phyloP scores from a whole-genome alignment of 2,797 vertebrate genomes.

The Cercopithecus mitis region DNA sequence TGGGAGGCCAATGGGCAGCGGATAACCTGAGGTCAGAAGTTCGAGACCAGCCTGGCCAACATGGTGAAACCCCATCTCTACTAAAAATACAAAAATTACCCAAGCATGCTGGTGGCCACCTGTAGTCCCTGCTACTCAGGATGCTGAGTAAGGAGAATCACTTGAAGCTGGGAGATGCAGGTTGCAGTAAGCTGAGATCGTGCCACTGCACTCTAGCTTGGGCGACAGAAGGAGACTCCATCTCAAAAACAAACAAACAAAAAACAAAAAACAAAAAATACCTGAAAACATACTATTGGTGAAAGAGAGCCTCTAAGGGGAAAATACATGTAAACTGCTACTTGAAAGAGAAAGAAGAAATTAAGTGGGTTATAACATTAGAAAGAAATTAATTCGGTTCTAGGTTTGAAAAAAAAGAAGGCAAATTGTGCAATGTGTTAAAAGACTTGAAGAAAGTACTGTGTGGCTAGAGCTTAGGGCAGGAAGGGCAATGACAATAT shows the following conservation, averaged over 20 bases:
- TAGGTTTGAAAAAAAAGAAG: not conserved
- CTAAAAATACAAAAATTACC: not conserved
- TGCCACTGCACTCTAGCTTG: not conserved
- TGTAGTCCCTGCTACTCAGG: not conserved
- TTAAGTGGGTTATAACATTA: not conserved
- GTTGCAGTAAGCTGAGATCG: not conserved
- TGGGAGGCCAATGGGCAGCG: accelerated
- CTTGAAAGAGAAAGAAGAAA: not conserved
- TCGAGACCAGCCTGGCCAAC: not conserved
- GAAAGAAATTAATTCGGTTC: not conserved
- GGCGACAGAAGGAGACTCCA: not conserved
- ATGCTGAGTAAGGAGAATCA: not conserved
- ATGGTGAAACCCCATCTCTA: not conserved
- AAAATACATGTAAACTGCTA: not conserved
- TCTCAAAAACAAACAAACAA: no score
- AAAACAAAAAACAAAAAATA: not conserved
- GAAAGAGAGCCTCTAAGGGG: not conserved
- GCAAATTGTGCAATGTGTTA: not conserved
- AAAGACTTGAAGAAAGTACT: not conserved
- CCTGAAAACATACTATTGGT: not conserved
- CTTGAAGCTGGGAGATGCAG: not conserved
- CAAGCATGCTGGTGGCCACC: accelerated
- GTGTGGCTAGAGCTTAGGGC: not conserved
- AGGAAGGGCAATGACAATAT: not conserved
- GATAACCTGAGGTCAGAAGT: no score